Base-by-base conservation (phyloP, 2,888 invertebrate genomes). In the Lamellibrachia columna region DNA sequence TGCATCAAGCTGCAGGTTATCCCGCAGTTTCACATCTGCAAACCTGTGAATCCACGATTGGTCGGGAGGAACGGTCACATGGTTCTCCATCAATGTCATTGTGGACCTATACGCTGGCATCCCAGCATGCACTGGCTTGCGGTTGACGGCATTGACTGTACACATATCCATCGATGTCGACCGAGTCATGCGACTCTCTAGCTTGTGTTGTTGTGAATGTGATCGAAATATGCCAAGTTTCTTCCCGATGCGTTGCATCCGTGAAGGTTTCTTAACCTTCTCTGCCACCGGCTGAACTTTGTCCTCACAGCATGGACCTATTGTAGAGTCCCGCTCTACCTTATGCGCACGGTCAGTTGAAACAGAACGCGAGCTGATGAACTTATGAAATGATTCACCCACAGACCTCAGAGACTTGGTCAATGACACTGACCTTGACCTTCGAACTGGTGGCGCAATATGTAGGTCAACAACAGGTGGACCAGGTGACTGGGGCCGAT, bases 321-420 rank as follows among this genome's bases (percentile, higher is more conserved):
- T 22, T 6, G 15, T 75, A 6, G 75, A 75, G 22, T n/a, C 75
- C 22, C 22, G 75, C 75, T 75, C 75, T 6, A 75, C 75, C 75
- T 75, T 75, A 15, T 15, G 22, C 9, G 92, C 53, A 53, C 91
- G 53, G 52, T 93, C 93, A 40, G 93, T 93, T 4, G 93, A 93
- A 22, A 93, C 93, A 53, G 93, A 93, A 53, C 93, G 90, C 7
- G 60, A n/a, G 40, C 28, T 52, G 53, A 53, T 92, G 60, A 93
- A 53, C 58, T 28, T 28, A 9, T 53, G 15, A 91, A 52, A 53
- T 4, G 92, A 52, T 3, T 90, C 58, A 40, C 90, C 53, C 75
- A 91, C 90, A 8, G 93, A 93, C 91, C 91, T 92, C 53, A 94
- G 93, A 3, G 94, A 94, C 40, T 93, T 90, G 4, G 94, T 93